Evolutionary conservation across 2,113 vertebrate genomes (phyloP).

Genomic region (Cisticola juncidis): DNA sequence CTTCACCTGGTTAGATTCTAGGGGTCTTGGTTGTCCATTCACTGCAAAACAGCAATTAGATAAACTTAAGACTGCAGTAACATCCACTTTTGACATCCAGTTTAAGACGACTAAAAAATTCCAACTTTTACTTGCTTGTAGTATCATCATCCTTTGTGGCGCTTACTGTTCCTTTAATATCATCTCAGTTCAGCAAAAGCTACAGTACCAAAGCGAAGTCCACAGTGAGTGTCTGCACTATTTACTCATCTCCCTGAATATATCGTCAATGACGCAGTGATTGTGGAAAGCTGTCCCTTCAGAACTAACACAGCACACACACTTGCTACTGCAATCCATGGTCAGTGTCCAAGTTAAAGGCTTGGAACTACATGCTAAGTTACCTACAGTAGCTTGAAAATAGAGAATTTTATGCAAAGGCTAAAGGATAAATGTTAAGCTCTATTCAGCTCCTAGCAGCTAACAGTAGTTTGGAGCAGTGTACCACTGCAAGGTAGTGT

Average conservation of each 20-base stretch:
- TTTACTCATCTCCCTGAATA: background rate
- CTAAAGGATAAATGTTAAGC: background rate
- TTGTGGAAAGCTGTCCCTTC: background rate
- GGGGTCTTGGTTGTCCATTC: conserved; percentile 93
- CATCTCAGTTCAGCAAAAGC: background rate
- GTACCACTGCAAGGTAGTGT: background rate
- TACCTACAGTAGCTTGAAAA: background rate
- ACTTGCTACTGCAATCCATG: background rate
- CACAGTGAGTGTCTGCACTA: background rate
- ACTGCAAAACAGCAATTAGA: conserved; percentile 77
- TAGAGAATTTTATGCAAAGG: background rate
- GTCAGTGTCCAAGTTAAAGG: background rate
- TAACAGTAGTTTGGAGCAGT: background rate
- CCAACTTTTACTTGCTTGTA: background rate
- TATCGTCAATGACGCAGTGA: background rate
- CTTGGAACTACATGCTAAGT: background rate
- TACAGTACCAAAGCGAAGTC: background rate
- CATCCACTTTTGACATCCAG: background rate
- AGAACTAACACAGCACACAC: background rate
- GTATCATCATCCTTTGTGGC: background rate
- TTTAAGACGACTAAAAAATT: background rate
- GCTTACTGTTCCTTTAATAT: background rate
- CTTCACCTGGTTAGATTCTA: conserved; percentile 98
- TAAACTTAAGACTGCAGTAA: background rate
- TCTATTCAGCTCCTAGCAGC: background rate